phyloP scores from a whole-genome alignment of 2,888 invertebrate genomes.

The Agrotis clavis region DNA sequence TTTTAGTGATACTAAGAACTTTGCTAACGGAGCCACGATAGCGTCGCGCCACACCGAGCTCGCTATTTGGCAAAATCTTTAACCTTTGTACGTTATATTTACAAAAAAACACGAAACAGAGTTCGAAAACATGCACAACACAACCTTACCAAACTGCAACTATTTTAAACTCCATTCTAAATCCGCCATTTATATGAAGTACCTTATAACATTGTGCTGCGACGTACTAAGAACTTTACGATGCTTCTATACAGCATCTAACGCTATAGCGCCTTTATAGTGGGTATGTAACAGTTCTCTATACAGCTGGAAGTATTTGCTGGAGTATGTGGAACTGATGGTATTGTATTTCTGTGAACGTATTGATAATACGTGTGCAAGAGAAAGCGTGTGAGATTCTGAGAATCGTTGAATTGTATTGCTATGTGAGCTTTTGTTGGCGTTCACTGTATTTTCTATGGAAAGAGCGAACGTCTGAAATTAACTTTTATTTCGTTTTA shows the following conservation, averaged over 20 bases:
- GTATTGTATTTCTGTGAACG: constrained; percentile 26
- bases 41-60: too few relatives aligned
- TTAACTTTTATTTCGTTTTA: not conserved
- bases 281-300: not conserved
- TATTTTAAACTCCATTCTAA: constrained; percentile 7
- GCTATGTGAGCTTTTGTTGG: not conserved
- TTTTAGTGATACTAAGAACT: too few relatives aligned
- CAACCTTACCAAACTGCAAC: not conserved
- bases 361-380: constrained; percentile 1
- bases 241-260: not conserved
- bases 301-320: constrained; percentile 9
- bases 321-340: constrained; percentile 6
- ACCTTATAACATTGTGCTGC: not conserved
- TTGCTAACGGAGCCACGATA: too few relatives aligned
- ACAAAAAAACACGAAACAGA: not conserved
- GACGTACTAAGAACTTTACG: constrained; percentile 10
- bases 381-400: not conserved
- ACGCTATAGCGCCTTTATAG: not conserved
- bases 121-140: not conserved
- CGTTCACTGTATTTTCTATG: not conserved
- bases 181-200: constrained; percentile 19
- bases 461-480: not conserved
- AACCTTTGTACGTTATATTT: too few relatives aligned
- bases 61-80: too few relatives aligned
- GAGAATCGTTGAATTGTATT: not conserved